phyloP scores from a whole-genome alignment of 2,888 invertebrate species.

The Halictus quadricinctus region DNA sequence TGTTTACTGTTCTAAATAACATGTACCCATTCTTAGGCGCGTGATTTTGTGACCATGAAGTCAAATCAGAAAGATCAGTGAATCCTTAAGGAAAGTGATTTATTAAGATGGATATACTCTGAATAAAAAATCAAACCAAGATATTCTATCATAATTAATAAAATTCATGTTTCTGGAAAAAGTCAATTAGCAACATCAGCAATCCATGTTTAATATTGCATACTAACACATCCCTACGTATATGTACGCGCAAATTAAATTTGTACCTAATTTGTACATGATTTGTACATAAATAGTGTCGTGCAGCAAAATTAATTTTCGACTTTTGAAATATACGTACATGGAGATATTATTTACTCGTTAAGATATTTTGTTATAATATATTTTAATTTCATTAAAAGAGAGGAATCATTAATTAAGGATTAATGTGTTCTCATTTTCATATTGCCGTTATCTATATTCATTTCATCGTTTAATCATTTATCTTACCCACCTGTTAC shows the following conservation, averaged over 20 bases:
- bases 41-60: too few species aligned
- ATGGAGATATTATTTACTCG: not conserved
- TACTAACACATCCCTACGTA: not conserved
- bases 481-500: constrained; percentile 3
- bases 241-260: not conserved
- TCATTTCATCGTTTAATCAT: not conserved
- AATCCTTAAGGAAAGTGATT: too few species aligned
- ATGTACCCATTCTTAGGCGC: too few species aligned
- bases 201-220: not conserved
- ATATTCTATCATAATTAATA: not conserved
- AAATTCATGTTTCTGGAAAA: not conserved
- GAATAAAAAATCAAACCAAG: not conserved
- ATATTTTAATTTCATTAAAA: not conserved
- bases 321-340: not conserved
- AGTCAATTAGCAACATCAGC: too few species aligned
- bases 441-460: not conserved
- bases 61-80: too few species aligned
- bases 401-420: not conserved
- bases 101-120: too few species aligned
- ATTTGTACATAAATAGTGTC: not conserved
- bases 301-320: not conserved
- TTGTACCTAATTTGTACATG: not conserved
- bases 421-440: not conserved
- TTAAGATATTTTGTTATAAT: not conserved
- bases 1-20: too few species aligned